Percentiles rank a stretch among this genome's conserved stretches.
Evolutionary conservation across 2,797 vertebrate genomes (phyloP).

Genomic region (Pseudochirops corinnae): DNA sequence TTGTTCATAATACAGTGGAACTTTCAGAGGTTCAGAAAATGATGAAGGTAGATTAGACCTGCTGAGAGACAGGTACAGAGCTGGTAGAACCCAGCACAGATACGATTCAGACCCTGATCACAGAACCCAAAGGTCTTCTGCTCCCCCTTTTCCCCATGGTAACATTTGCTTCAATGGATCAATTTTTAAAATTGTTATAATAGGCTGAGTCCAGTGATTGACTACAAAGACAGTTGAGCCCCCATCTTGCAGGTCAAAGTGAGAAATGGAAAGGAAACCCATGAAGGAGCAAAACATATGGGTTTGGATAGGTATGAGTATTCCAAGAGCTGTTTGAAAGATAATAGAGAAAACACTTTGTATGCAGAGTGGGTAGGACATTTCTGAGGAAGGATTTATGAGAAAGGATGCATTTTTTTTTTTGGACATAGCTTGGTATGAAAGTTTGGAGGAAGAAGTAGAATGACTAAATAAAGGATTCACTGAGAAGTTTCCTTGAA

Average conservation of each 20-base stretch:
- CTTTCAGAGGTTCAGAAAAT: neutral
- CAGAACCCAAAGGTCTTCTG: neutral
- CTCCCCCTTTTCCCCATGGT: neutral
- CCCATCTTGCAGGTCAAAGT: neutral
- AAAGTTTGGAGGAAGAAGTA: neutral
- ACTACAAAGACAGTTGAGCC: neutral
- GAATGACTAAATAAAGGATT: neutral
- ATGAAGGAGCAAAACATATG: neutral
- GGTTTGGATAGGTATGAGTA: neutral
- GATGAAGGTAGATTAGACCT: neutral
- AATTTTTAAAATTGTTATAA: neutral
- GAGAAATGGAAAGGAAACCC: neutral
- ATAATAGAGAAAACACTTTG: neutral
- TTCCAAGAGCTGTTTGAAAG: neutral
- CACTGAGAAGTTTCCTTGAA: neutral
- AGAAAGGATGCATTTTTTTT: neutral
- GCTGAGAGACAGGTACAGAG: neutral
- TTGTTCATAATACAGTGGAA: neutral
- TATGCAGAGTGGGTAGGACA: neutral
- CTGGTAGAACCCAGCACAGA: neutral
- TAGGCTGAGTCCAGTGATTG: neutral
- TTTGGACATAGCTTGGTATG: neutral
- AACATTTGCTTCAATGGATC: neutral
- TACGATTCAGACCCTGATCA: neutral
- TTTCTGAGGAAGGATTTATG: neutral